Evolutionary conservation across 1,140 invertebrate species (phyloP).

Genomic region (Euglossa dilemma): DNA sequence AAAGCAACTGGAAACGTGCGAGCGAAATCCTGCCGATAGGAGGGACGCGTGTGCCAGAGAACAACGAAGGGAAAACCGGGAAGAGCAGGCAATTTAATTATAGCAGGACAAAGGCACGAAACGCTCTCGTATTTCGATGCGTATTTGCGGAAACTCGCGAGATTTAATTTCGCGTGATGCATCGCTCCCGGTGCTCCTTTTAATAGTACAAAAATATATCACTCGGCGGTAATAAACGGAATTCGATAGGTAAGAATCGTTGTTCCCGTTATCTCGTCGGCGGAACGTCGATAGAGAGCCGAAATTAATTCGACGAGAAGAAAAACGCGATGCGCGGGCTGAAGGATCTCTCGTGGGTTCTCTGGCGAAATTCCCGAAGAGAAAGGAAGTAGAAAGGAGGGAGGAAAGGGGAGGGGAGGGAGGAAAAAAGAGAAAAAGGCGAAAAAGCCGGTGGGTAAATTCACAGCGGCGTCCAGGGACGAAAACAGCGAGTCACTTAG

Average conservation of each 20-base stretch:
- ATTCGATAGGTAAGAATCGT: neutral
- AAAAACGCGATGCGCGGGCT: neutral
- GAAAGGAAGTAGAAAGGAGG: no score
- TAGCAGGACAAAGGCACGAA: constrained; percentile 2
- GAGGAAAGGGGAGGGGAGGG: neutral
- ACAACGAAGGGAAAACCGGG: constrained; percentile 5
- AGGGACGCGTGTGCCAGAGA: neutral
- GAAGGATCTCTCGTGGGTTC: no score
- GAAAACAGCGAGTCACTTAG: constrained; percentile 13
- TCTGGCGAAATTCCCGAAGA: no score
- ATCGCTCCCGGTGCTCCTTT: constrained; percentile 2
- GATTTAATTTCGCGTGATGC: constrained; percentile 32
- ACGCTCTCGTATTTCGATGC: constrained; percentile 1
- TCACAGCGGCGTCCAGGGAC: neutral
- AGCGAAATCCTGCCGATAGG: neutral
- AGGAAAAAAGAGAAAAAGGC: neutral
- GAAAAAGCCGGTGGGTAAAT: neutral
- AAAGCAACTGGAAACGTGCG: neutral
- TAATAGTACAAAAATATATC: neutral
- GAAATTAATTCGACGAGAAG: neutral
- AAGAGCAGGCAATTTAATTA: constrained; percentile 38
- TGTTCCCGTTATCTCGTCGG: no score
- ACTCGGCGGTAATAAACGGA: neutral
- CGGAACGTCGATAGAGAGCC: neutral
- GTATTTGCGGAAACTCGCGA: constrained; percentile 5